Conservation (phyloP, 2,113 vertebrate genomes). For the Chaenogobius annularis region DNA sequence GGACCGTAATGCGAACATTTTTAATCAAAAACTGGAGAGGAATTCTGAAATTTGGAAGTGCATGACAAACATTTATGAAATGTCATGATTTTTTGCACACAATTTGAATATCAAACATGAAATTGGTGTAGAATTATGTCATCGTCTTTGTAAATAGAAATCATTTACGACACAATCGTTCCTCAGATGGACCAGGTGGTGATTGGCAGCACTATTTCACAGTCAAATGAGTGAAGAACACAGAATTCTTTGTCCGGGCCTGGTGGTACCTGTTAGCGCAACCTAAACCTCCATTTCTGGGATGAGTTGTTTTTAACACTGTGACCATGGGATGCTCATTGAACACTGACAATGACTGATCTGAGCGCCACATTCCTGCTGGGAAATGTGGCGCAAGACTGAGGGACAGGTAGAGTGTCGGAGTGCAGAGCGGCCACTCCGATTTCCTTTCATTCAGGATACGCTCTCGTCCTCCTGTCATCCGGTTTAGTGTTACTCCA, state of each 20-base stretch:
- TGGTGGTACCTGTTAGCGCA: conserved; percentile 65
- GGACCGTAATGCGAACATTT: neutral
- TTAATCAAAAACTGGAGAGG: neutral
- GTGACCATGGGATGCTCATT: conserved; percentile 62
- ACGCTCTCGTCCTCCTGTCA: neutral
- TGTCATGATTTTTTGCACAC: conserved; percentile 13
- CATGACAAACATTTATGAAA: conserved; percentile 1
- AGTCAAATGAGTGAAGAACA: conserved; percentile 48
- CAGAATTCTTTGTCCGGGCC: conserved; percentile 48
- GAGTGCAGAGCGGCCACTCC: conserved; percentile 25
- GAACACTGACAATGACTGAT: conserved; percentile 75
- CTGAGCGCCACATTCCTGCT: conserved; percentile 70
- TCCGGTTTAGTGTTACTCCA: conserved; percentile 10
- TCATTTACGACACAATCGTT: neutral
- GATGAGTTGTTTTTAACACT: conserved; percentile 68
- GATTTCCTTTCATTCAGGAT: conserved; percentile 41
- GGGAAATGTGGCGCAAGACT: conserved; percentile 66
- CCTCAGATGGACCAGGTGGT: conserved; percentile 16
- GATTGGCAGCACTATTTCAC: conserved; percentile 56
- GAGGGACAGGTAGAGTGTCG: conserved; percentile 61
- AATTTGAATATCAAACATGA: conserved; percentile 5
- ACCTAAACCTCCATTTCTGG: conserved; percentile 69
- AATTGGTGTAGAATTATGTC: neutral
- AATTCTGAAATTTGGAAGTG: neutral
- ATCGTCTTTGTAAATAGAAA: neutral